phyloP scores from a whole-genome alignment of 1,140 invertebrate genomes.

The Bombus pyrosoma region DNA sequence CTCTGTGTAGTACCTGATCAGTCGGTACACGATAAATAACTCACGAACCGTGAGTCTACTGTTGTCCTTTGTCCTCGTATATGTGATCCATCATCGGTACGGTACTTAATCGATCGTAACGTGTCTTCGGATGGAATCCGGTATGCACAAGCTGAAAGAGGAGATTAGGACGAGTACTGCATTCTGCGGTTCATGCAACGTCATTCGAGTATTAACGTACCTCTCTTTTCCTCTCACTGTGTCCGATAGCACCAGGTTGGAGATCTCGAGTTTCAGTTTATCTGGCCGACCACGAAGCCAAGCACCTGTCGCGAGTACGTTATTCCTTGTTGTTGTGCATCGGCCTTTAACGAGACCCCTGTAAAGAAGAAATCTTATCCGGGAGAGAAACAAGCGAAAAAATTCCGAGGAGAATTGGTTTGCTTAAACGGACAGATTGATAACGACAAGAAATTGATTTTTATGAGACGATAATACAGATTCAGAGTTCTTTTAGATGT shows the following conservation, averaged over 20 bases:
- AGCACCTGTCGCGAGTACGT: constrained; percentile 50
- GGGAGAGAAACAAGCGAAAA: not conserved
- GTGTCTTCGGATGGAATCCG: constrained; percentile 46
- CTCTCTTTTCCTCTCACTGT: not conserved
- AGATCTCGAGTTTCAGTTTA: constrained; percentile 45
- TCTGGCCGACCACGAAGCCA: constrained; percentile 31
- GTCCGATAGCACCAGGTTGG: constrained; percentile 1
- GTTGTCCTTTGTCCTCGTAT: not conserved
- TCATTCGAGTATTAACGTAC: constrained; percentile 46
- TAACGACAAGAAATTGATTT: not conserved
- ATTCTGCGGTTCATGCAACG: constrained; percentile 44
- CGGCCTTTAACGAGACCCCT: constrained; percentile 41
- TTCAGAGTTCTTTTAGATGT: not conserved
- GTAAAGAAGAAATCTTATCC: constrained; percentile 33
- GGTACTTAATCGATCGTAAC: constrained; percentile 75
- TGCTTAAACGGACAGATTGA: constrained; percentile 24
- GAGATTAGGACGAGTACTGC: constrained; percentile 36
- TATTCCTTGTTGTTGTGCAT: constrained; percentile 36
- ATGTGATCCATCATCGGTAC: constrained; percentile 23
- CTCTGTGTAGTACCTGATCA: not conserved
- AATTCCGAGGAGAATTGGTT: not conserved
- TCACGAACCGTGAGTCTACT: not conserved
- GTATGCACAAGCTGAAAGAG: not conserved
- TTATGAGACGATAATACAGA: not conserved
- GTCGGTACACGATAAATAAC: constrained; percentile 11